Evolutionary conservation across 2,113 vertebrate genomes (phyloP).

Genomic region (Alethe castanea): DNA sequence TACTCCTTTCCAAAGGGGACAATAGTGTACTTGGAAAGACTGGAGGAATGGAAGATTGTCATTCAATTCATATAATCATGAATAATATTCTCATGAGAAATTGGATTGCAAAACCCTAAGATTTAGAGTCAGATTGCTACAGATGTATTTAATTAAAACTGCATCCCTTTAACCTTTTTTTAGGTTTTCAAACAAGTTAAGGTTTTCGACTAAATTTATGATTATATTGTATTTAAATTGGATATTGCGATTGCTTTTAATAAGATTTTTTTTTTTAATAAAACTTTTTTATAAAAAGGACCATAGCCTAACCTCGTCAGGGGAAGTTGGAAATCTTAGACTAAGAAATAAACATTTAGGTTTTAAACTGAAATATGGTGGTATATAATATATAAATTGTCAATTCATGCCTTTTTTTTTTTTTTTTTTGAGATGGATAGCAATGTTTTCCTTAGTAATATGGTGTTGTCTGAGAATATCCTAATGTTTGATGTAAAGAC

Average conservation of each 20-base stretch:
- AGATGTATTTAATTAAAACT: constrained; percentile 73
- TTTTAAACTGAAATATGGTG: neutral
- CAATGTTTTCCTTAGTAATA: neutral
- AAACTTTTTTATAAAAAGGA: neutral
- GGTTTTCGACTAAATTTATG: constrained; percentile 60
- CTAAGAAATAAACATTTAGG: neutral
- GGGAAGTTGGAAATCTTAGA: neutral
- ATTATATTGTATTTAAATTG: constrained; percentile 58
- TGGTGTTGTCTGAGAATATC: neutral
- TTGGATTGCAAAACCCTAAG: constrained; percentile 50
- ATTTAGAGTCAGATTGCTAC: constrained; percentile 59
- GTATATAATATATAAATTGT: neutral
- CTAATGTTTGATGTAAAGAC: neutral
- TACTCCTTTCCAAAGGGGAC: constrained; percentile 52
- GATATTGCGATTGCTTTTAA: constrained; percentile 39
- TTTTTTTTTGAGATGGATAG: neutral
- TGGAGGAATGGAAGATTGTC: constrained; percentile 58
- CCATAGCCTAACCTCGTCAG: neutral
- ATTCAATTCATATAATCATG: constrained; percentile 64
- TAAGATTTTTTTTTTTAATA: neutral
- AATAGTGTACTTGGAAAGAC: constrained; percentile 46
- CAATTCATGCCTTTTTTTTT: neutral
- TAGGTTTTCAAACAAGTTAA: constrained; percentile 63
- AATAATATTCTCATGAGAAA: constrained; percentile 65
- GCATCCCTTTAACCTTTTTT: constrained; percentile 71